Percentiles rank a stretch among this genome's conserved stretches.
Conservation (phyloP, 2,797 vertebrate genomes). For the Dendrocincla fuliginosa region DNA sequence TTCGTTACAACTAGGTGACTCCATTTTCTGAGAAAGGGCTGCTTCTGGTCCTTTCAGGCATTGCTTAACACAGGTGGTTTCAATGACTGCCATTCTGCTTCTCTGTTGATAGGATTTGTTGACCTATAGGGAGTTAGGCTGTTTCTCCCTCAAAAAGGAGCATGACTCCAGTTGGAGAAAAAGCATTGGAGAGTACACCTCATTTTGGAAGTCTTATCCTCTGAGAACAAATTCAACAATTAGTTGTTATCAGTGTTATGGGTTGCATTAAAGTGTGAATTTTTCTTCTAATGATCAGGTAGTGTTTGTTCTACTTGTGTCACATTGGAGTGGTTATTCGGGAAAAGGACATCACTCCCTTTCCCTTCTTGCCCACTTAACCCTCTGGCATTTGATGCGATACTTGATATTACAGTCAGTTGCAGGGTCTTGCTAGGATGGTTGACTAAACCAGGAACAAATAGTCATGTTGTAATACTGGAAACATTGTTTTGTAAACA, state of each 20-base stretch:
- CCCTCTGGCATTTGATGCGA: too few species aligned
- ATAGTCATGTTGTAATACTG: too few species aligned
- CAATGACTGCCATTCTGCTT: background rate
- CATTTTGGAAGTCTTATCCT: background rate
- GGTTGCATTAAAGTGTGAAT: too few species aligned
- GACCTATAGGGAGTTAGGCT: background rate
- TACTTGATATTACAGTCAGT: too few species aligned
- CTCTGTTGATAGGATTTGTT: background rate
- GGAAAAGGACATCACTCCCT: too few species aligned
- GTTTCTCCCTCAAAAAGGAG: background rate
- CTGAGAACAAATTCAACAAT: background rate
- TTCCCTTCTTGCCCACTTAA: too few species aligned
- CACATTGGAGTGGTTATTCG: too few species aligned
- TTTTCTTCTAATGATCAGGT: too few species aligned
- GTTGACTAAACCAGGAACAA: too few species aligned
- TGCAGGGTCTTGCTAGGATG: too few species aligned
- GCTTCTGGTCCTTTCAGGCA: background rate
- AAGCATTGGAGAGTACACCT: background rate
- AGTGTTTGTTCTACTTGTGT: too few species aligned
- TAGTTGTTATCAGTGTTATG: too few species aligned
- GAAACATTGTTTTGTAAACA: background rate
- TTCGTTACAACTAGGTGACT: background rate
- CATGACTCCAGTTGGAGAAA: background rate
- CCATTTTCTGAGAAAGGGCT: background rate
- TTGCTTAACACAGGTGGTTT: background rate